phyloP scores from a whole-genome alignment of 2,113 vertebrate genomes.

The Oreocharis arfaki region DNA sequence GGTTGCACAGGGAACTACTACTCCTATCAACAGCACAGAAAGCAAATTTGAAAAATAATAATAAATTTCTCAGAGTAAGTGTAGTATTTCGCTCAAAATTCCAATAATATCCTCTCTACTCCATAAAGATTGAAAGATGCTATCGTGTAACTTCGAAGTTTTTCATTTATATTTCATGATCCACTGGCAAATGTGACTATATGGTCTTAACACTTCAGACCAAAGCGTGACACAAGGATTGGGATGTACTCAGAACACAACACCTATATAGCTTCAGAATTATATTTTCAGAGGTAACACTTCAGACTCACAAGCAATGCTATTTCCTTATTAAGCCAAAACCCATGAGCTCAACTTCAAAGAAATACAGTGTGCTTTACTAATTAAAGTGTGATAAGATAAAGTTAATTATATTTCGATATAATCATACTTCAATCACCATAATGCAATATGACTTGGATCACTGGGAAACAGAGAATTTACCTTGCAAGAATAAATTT shows the following conservation, averaged over 20 bases:
- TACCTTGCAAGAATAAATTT: not conserved
- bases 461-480: not conserved
- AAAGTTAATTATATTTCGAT: not conserved
- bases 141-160: not conserved
- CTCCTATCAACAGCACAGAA: not conserved
- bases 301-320: not conserved
- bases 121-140: not conserved
- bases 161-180: not conserved
- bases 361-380: not conserved
- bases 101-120: fast-evolving
- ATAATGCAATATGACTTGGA: not conserved
- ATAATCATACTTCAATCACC: not conserved
- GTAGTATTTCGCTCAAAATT: not conserved
- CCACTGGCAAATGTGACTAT: not conserved
- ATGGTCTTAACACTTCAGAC: not conserved
- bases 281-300: not conserved
- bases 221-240: not conserved
- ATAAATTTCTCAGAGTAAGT: not conserved
- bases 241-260: not conserved
- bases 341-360: not conserved
- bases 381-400: not conserved
- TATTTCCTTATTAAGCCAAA: not conserved
- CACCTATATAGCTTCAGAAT: not conserved
- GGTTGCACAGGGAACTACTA: not conserved
- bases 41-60: not conserved